A percentile compares a stretch with the other conserved stretches of the same genome.
Evolutionary conservation across 2,113 vertebrate genomes (phyloP).

Genomic region (Ia io): DNA sequence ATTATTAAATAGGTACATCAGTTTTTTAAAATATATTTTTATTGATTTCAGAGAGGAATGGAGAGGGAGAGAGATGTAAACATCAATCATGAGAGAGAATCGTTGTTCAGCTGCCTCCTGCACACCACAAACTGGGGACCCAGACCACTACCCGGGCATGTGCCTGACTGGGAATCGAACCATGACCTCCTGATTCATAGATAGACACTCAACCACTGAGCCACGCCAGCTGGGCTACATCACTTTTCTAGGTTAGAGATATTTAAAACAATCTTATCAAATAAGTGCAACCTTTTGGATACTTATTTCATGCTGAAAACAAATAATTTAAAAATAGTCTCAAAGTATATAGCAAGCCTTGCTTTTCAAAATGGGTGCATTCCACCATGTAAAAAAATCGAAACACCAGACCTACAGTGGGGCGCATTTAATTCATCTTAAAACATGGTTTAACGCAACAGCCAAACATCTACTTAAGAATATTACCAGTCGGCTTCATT

Average conservation of each 20-base stretch:
- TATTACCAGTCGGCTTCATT: background rate
- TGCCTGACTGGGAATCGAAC: too few species aligned
- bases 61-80: too few species aligned
- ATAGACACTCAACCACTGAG: too few species aligned
- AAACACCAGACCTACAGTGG: background rate
- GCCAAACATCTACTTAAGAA: constrained; percentile 28
- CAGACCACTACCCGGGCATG: too few species aligned
- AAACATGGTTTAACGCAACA: background rate
- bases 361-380: background rate
- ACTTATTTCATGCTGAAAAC: background rate
- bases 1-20: background rate
- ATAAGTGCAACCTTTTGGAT: background rate
- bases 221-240: too few species aligned
- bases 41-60: too few species aligned
- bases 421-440: background rate
- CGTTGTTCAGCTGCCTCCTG: too few species aligned
- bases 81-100: too few species aligned
- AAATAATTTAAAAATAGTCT: background rate
- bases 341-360: background rate
- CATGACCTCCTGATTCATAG: too few species aligned
- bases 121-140: too few species aligned
- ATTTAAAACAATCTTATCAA: background rate
- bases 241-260: background rate
- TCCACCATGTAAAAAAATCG: background rate
- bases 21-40: too few species aligned